Base-by-base conservation (phyloP, 2,888 invertebrate genomes). In the Thecophora atra region DNA sequence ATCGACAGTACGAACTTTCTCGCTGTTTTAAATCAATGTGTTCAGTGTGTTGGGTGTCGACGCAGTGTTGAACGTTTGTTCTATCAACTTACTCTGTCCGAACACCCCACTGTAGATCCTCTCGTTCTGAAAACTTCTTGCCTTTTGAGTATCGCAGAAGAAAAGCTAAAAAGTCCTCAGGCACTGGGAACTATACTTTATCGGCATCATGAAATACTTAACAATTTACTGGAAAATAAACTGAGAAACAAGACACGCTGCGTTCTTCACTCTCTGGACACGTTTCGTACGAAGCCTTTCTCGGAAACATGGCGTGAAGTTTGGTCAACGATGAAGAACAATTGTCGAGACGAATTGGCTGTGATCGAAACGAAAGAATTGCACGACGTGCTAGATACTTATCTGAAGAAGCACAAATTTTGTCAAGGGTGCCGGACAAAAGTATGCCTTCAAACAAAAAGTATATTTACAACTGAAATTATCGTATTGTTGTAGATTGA, bases 41-140 rank as follows among this genome's bases (percentile, higher is more conserved):
- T 97, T 82, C 96, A 96, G 77, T 97, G 97, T 89, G 95, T 97
- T 82, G 97, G 97, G 76, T 97, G 97, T 88, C 90, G 97, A 77
- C 90, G 95, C 83, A 96, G 96, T 86, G 96, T 96, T 79, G 97
- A 97, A 86, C 90, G 94, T 79, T 88, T 97, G 78, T 96, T 95
- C 87, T 92, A 92, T 84, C 95, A 96, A 87, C 88, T 97, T 79
- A 92, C 92, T 84, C 91, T 93, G 85, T 93, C 94, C 75, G 93
- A 94, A 69, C 93, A 95, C 87, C 93, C 94, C 76, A 95, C 96
- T 75, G 88, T 97, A 79, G 95, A 96, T 87, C 97, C 97, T 68
- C 87, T 97, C 78, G 90, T 94, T 76, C 89, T 97, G 74, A 92
- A 92, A 75, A 87, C 90, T 74, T 91, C 92, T 83, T 94, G 93